Evolutionary conservation across 1,140 invertebrate genomes (phyloP).

Genomic region (Homarus americanus): DNA sequence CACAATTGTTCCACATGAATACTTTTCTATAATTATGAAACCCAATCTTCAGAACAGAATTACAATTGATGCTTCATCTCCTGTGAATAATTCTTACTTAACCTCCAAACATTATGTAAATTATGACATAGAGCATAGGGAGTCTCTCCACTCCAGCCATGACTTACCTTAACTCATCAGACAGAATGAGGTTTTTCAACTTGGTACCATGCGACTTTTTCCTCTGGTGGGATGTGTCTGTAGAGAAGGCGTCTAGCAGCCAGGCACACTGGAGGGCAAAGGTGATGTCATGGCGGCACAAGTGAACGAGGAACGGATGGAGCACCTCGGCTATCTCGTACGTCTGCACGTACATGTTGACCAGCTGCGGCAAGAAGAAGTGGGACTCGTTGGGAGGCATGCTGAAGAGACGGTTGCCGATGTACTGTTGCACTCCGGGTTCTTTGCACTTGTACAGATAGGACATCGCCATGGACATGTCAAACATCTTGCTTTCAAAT

Average conservation of each 20-base stretch:
- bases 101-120: too few relatives aligned
- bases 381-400: slow-evolving; percentile 95
- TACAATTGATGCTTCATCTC: too few relatives aligned
- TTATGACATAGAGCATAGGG: too few relatives aligned
- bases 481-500: slow-evolving; percentile 97
- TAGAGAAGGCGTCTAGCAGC: slow-evolving; percentile 95
- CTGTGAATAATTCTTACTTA: too few relatives aligned
- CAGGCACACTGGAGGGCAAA: slow-evolving; percentile 97
- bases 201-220: slow-evolving; percentile 93
- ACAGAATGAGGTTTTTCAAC: slow-evolving; percentile 91
- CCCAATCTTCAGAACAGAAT: too few relatives aligned
- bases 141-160: too few relatives aligned
- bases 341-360: slow-evolving; percentile 99
- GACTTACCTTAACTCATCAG: slow-evolving; percentile 88
- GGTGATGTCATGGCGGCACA: slow-evolving; percentile 94
- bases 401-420: slow-evolving; percentile 92
- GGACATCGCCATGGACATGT: slow-evolving; percentile 98
- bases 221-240: slow-evolving; percentile 85
- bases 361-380: slow-evolving; percentile 97
- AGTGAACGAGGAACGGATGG: slow-evolving; percentile 95
- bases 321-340: slow-evolving; percentile 96
- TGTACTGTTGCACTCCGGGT: slow-evolving; percentile 96
- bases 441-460: slow-evolving; percentile 99
- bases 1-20: too few relatives aligned
- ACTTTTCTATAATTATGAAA: too few relatives aligned